Base-by-base conservation (phyloP, 2,113 vertebrate genomes). In the Grammomys dolichurus region DNA sequence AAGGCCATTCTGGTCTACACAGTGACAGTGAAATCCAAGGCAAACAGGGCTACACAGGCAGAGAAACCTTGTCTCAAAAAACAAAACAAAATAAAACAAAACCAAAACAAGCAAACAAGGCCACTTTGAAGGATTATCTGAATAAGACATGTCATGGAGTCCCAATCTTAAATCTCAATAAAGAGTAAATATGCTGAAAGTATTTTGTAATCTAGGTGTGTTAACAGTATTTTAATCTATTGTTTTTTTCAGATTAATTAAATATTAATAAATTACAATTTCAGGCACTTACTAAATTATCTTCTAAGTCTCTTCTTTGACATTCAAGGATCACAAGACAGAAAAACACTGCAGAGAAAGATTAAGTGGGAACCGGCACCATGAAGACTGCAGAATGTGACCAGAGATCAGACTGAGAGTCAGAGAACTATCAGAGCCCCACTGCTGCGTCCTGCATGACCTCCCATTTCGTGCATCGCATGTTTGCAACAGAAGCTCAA, bases 221-320 rank as follows among this genome's bases (percentile, higher is more conserved):
- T 54, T 93, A 28, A 46, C 1, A 73, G 13, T 33, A 90, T 90
- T 91, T 92, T 87, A 76, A 90, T 56, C 87, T 76, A 73, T 56
- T 91, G 8, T 80, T 78, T 65, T 93, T 89, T 26, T 84, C 93
- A 78, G 26, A 56, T 87, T 77, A 65, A 89, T 76, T 60, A 46
- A 46, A 36, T 92, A 46, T 94, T 90, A 87, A 87, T 69, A 93
- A 54, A 91, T 75, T 56, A 77, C 91, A 95, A n/a, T n/a, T 26
- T 76, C 76, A 46, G 48, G 20, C 7, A 89, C 24, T 85, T 89
- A 86, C 65, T 73, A 90, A 93, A 51, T 91, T 82, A 78, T 89
- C 91, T 96, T 94, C 87, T 73, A 85, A 84, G 5, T 58, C 3
- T 96, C 31, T 90, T 46, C 75, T 60, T 58, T 88, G 46, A 96